phyloP scores from a whole-genome alignment of 2,113 vertebrate species.

The Manacus vitellinus region DNA sequence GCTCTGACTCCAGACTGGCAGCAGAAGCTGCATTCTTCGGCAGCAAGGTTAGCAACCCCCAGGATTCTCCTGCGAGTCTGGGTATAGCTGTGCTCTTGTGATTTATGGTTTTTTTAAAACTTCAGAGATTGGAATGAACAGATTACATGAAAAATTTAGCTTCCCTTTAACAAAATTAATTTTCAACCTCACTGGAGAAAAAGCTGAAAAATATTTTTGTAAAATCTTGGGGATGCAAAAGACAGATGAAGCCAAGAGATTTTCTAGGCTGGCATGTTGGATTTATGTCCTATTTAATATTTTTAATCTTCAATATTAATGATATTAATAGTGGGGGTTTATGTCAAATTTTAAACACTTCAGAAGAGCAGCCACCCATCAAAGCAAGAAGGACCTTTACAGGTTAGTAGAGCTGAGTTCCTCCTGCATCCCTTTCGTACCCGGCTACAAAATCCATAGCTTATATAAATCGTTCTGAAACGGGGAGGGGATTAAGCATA shows the following conservation, averaged over 20 bases:
- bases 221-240: background rate
- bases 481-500: background rate
- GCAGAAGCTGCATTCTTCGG: background rate
- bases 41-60: background rate
- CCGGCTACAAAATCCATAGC: background rate
- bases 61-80: background rate
- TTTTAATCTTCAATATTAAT: background rate
- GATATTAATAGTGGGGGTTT: background rate
- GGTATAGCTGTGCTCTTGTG: background rate
- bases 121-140: background rate
- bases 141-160: background rate
- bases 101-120: background rate
- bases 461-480: background rate
- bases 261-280: background rate
- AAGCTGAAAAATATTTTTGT: background rate
- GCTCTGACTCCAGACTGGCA: background rate
- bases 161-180: background rate
- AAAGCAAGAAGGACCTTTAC: background rate
- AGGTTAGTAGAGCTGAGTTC: background rate
- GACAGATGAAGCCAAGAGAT: background rate
- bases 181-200: background rate
- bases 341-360: background rate
- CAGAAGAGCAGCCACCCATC: background rate
- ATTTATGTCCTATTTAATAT: background rate
- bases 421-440: background rate